Percentiles rank a stretch among this genome's conserved stretches.
phyloP scores from a whole-genome alignment of 1,140 invertebrate genomes.

The Brachionus calyciflorus region DNA sequence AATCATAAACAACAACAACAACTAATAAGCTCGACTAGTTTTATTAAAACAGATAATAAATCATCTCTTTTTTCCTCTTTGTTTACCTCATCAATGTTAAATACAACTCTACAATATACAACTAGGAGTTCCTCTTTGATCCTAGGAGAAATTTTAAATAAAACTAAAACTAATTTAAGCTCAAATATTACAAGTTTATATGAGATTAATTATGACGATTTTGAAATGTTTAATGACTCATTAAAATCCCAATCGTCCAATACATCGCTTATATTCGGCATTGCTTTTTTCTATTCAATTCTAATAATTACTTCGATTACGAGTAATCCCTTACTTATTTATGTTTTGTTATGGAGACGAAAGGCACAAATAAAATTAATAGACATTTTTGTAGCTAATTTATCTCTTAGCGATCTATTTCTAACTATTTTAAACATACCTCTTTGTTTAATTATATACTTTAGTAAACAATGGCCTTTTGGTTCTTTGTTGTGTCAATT shows the following conservation, averaged over 20 bases:
- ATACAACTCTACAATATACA: neutral
- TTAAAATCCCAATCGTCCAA: neutral
- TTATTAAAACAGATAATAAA: neutral
- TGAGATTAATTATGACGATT: neutral
- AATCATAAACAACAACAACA: neutral
- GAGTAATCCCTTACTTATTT: conserved; percentile 36
- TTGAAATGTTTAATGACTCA: neutral
- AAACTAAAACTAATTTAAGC: conserved; percentile 3
- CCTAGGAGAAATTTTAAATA: neutral
- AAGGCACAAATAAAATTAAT: conserved; percentile 41
- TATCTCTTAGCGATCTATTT: conserved; percentile 36
- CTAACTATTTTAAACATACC: conserved; percentile 45
- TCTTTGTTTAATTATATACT: conserved; percentile 43
- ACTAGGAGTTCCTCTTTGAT: neutral
- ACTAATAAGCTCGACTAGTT: conserved; percentile 8
- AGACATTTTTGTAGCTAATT: conserved; percentile 44
- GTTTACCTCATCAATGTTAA: neutral
- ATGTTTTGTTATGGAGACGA: conserved; percentile 34
- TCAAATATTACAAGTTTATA: too few relatives aligned
- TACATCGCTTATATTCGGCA: conserved; percentile 36
- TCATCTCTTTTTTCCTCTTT: neutral
- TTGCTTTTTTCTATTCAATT: conserved; percentile 44
- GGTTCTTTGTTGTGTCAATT: conserved; percentile 38
- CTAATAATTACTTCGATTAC: conserved; percentile 41
- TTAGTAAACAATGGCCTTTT: conserved; percentile 46